These are phyloP conservation scores for Campylomormyrus numenius DNA, from an alignment of 2,113 vertebrate species.

Conservation along the genomic window DNA sequence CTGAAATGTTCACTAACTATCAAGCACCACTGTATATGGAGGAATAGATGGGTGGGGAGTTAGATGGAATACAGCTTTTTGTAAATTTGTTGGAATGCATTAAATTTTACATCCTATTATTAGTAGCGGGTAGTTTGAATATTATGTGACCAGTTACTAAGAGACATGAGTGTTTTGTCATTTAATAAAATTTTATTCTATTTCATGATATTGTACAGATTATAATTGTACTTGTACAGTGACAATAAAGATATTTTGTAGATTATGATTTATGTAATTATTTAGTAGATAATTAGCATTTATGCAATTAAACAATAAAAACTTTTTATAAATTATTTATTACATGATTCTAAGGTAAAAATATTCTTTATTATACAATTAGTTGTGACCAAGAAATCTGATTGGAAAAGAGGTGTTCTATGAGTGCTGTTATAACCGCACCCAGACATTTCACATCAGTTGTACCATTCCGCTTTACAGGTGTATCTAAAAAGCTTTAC, in stretches of 20 bases:
- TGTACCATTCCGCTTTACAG: neutral
- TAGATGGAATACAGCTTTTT: neutral
- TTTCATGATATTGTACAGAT: neutral
- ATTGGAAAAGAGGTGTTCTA: neutral
- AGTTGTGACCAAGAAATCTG: neutral
- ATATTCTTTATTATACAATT: neutral
- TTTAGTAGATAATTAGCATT: neutral
- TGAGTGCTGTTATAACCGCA: neutral
- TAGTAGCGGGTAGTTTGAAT: neutral
- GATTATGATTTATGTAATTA: neutral
- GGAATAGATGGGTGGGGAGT: neutral
- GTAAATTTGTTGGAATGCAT: neutral
- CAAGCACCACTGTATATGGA: neutral
- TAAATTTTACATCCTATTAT: neutral
- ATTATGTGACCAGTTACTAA: neutral
- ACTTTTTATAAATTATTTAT: neutral
- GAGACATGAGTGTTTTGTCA: neutral
- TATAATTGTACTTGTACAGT: neutral
- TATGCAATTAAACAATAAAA: neutral
- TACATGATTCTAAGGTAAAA: neutral
- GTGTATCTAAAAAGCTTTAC: neutral
- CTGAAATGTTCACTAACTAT: neutral
- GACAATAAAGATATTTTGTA: neutral
- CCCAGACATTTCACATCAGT: neutral
- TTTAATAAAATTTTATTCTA: neutral